These are phyloP conservation scores for Amazona guildingii DNA, from an alignment of 2,113 vertebrate species.

Conservation along the genomic window DNA sequence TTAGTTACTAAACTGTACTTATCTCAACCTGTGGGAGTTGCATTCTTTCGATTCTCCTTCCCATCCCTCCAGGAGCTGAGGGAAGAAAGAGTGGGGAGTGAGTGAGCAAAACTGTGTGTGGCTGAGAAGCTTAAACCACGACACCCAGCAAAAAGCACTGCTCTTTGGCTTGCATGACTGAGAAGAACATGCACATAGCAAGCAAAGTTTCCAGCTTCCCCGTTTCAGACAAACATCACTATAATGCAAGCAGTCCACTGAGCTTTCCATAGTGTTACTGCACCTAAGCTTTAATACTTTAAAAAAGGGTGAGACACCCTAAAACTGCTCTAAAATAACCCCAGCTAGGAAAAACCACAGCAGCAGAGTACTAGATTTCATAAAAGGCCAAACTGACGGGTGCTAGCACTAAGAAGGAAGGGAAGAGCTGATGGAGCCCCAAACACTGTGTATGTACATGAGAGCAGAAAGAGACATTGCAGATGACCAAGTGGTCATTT, in stretches of 20 bases:
- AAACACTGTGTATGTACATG: not conserved
- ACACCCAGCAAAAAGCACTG: not conserved
- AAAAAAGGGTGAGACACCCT: not conserved
- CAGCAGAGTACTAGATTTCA: not conserved
- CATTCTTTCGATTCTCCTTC: too few relatives aligned
- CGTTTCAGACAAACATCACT: not conserved
- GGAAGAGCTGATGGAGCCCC: not conserved
- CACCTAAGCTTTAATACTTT: not conserved
- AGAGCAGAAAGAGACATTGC: not conserved
- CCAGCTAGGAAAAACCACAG: not conserved
- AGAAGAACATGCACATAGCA: not conserved
- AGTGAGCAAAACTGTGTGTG: too few relatives aligned
- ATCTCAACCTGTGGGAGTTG: too few relatives aligned
- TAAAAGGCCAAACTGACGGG: not conserved
- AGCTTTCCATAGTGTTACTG: not conserved
- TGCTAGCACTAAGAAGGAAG: not conserved
- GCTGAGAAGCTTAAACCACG: too few relatives aligned
- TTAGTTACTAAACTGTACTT: too few relatives aligned
- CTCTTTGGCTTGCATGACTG: not conserved
- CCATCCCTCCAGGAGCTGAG: too few relatives aligned
- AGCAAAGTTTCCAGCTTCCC: not conserved
- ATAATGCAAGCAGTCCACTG: not conserved
- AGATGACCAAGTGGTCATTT: not conserved
- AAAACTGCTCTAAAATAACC: not conserved
- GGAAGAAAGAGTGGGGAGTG: too few relatives aligned